Evolutionary conservation across 2,888 invertebrate genomes (phyloP).

Genomic region (Malacosoma neustria): DNA sequence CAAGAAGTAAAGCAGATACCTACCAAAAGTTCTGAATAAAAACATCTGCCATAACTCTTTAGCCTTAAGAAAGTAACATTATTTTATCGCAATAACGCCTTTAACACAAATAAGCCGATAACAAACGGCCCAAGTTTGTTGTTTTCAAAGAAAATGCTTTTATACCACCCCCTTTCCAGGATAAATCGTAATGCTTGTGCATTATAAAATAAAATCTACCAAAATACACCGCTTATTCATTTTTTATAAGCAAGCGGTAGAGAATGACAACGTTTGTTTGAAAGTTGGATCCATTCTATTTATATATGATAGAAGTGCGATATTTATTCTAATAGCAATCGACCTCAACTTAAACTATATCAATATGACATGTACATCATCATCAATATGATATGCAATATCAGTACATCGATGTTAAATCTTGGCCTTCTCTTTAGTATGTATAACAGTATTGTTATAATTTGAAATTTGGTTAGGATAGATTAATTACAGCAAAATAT

Average conservation of each 20-base stretch:
- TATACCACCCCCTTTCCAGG: conserved; percentile 29
- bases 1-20: conserved; percentile 2
- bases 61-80: conserved; percentile 24
- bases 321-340: neutral
- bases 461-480: no score
- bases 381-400: neutral
- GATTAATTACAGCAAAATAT: no score
- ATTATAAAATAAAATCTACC: conserved; percentile 35
- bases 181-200: conserved; percentile 32
- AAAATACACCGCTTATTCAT: conserved; percentile 9
- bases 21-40: conserved; percentile 7
- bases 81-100: conserved; percentile 34
- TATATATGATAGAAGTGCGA: neutral
- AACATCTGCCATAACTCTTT: conserved; percentile 20
- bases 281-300: no score
- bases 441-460: no score
- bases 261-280: no score
- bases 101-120: conserved; percentile 44
- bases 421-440: no score
- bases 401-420: no score
- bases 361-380: conserved; percentile 1
- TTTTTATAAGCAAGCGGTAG: no score
- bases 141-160: conserved; percentile 29
- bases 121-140: conserved; percentile 36
- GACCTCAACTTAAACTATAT: neutral